These are phyloP conservation scores for Furnarius figulus DNA, from an alignment of 2,113 vertebrate species.

Conservation along the genomic window DNA sequence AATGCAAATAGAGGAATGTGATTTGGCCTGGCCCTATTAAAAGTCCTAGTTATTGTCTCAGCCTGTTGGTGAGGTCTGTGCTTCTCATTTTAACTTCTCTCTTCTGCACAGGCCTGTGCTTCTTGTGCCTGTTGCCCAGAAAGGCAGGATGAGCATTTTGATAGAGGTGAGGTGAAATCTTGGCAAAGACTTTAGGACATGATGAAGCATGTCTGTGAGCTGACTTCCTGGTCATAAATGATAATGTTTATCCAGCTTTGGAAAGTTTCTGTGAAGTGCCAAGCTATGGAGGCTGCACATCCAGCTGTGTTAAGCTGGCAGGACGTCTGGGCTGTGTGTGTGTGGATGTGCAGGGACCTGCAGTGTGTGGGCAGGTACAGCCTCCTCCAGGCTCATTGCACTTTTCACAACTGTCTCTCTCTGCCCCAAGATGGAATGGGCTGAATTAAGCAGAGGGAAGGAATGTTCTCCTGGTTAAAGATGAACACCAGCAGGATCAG, in stretches of 20 bases:
- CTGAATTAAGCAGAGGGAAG: neutral
- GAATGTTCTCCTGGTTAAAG: neutral
- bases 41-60: neutral
- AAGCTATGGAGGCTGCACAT: neutral
- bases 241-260: neutral
- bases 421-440: neutral
- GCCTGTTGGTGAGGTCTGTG: neutral
- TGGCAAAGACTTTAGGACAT: neutral
- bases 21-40: neutral
- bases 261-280: neutral
- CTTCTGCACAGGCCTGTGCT: neutral
- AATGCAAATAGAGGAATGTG: neutral
- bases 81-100: neutral
- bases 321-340: neutral
- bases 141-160: neutral
- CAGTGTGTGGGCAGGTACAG: neutral
- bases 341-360: neutral
- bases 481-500: neutral
- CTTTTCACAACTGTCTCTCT: neutral
- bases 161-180: slow-evolving; percentile 3
- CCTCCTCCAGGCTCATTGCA: neutral
- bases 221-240: slow-evolving; percentile 3
- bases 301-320: neutral
- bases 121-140: neutral
- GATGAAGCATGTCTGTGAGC: neutral